Percentiles rank a stretch among this genome's conserved stretches.
These are phyloP conservation scores for Chromobotia macracanthus DNA, from an alignment of 2,797 vertebrate genomes.

Conservation along the genomic window DNA sequence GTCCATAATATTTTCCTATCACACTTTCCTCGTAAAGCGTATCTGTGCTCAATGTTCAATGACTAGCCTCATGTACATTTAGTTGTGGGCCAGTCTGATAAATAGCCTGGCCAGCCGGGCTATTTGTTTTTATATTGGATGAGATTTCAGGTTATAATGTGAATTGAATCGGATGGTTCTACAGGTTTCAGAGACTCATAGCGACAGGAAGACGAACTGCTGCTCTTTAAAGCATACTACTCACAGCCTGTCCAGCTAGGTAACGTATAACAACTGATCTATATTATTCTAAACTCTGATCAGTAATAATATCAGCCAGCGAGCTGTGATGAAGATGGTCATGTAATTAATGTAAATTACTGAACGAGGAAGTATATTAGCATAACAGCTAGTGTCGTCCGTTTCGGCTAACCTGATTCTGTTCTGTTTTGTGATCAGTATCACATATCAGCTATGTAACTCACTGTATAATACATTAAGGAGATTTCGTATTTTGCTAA, in stretches of 20 bases:
- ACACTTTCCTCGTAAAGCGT: not conserved
- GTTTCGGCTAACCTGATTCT: not conserved
- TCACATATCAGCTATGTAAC: not conserved
- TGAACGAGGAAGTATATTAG: conserved; percentile 28
- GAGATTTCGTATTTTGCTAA: not conserved
- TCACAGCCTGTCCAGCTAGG: conserved; percentile 22
- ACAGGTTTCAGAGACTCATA: conserved; percentile 15
- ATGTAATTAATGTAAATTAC: not conserved
- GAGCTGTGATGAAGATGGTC: not conserved
- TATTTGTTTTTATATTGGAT: not conserved
- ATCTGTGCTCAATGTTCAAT: not conserved
- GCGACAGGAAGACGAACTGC: not conserved
- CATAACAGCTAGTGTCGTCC: conserved; percentile 12
- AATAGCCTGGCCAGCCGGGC: too few species aligned
- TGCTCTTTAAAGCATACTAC: not conserved
- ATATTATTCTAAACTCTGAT: not conserved
- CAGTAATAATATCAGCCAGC: not conserved
- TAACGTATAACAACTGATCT: not conserved
- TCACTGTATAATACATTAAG: not conserved
- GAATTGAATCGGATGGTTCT: not conserved
- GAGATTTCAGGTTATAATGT: not conserved
- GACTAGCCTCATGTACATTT: not conserved
- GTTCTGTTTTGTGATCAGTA: not conserved
- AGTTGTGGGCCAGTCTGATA: not conserved
- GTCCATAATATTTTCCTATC: conserved; percentile 2